phyloP scores from a whole-genome alignment of 2,888 invertebrate genomes.

The Anoncus sp. region DNA sequence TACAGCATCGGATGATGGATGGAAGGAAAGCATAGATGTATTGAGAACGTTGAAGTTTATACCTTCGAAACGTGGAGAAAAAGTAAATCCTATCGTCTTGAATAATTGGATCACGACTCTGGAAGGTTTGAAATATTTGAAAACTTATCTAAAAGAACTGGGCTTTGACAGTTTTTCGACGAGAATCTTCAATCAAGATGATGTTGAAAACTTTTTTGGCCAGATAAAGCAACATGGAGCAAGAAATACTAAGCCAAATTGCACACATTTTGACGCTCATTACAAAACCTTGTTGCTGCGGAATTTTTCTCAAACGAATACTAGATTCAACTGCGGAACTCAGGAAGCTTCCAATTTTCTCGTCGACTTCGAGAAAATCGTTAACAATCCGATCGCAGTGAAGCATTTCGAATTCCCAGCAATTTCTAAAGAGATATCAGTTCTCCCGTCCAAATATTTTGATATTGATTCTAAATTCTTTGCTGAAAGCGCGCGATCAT shows the following conservation, averaged over 20 bases:
- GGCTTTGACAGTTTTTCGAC: background rate
- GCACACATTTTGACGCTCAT: constrained; percentile 4
- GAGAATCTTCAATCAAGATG: too few relatives aligned
- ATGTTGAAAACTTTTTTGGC: background rate
- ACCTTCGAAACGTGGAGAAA: background rate
- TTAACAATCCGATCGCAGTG: too few relatives aligned
- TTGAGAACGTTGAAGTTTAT: background rate
- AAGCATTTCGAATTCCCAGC: too few relatives aligned
- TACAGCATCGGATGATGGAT: background rate
- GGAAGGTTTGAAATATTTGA: too few relatives aligned
- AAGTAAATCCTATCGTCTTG: background rate
- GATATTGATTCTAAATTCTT: too few relatives aligned
- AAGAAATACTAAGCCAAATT: constrained; percentile 13
- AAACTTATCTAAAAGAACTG: background rate
- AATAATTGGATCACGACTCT: too few relatives aligned
- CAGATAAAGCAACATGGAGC: constrained; percentile 27
- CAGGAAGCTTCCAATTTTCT: constrained; percentile 9
- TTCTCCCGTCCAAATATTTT: too few relatives aligned
- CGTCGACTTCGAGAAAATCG: background rate
- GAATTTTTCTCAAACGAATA: constrained; percentile 1
- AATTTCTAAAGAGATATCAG: too few relatives aligned
- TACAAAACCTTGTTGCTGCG: constrained; percentile 9
- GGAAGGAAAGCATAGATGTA: background rate
- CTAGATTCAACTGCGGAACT: constrained; percentile 7
- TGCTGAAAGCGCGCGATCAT: too few relatives aligned